Evolutionary conservation across 2,113 vertebrate species (phyloP), one percentile per base, ranked within the genome.

Genomic region (Lampris incognitus): DNA sequence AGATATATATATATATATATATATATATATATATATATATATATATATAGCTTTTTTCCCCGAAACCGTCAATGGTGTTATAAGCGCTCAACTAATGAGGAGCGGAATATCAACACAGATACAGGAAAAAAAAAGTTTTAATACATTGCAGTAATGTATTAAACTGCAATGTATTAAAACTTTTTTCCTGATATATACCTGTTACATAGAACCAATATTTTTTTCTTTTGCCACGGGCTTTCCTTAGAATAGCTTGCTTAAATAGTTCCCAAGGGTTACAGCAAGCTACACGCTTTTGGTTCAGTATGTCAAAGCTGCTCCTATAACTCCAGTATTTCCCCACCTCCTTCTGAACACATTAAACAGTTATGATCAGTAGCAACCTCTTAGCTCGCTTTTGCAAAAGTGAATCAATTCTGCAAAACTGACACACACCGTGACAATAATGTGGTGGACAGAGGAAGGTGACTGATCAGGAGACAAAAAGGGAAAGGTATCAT

Each of bases 391-490:
- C 8, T 73, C 50, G 48, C 52, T 67, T 70, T 40, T 24, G 57
- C 69, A 65, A 58, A 8, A 6, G 50, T 60, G 54, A 60, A 44
- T 1, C 6, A 55, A 79, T 57, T 83, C 69, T 72, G 64, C 57
- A 44, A 66, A 42, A 56, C 46, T 56, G 70, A 64, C 41, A 11
- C 63, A 9, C 6, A 42, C 51, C 38, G n/a, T 1, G 57, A 71
- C 67, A 54, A 9, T 61, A 69, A 13, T 49, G 40, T 1, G 42
- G 63, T 42, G 67, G 6, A 76, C 11, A 68, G 3, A 57, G 49
- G 72, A 76, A 87, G 74, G 71, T 72, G 37, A 61, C 60, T 71
- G 71, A 66, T 71, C 71, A 42, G 69, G 87, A 83, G 85, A 84
- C 79, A 82, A 87, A 84, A 73, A 24, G 50, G 49, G 41, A 55